These are phyloP conservation scores for Oryzias curvinotus DNA, from an alignment of 2,113 vertebrate genomes.

Conservation along the genomic window DNA sequence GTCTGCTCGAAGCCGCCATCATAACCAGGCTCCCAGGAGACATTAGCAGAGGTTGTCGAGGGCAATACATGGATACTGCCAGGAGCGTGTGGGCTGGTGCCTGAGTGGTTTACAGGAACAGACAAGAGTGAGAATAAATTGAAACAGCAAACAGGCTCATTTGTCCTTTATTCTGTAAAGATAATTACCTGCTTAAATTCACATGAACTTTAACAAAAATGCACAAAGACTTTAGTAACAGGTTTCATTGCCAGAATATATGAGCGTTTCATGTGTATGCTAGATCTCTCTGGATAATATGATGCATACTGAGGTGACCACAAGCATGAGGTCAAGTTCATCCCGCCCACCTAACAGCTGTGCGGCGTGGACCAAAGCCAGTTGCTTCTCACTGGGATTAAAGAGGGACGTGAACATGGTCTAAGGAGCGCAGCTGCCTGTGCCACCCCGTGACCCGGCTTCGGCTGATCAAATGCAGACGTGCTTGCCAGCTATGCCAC, in stretches of 20 bases:
- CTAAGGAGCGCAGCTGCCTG: conserved; percentile 47
- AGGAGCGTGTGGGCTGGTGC: conserved; percentile 97
- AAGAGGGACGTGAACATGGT: conserved; percentile 36
- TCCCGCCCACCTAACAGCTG: conserved; percentile 53
- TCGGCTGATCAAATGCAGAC: conserved; percentile 23
- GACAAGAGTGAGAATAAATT: conserved; percentile 32
- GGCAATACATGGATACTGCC: conserved; percentile 88
- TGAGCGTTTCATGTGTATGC: background rate
- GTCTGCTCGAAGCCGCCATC: conserved; percentile 99
- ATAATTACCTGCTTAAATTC: background rate
- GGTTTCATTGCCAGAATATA: conserved; percentile 4
- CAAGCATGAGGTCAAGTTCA: conserved; percentile 41
- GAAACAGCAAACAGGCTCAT: conserved; percentile 10
- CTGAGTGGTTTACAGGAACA: conserved; percentile 68
- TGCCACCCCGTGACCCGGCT: conserved; percentile 26
- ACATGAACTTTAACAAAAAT: background rate
- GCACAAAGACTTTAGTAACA: background rate
- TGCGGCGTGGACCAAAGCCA: conserved; percentile 44
- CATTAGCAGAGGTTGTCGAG: conserved; percentile 94
- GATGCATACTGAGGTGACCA: conserved; percentile 19
- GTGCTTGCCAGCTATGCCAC: conserved; percentile 24
- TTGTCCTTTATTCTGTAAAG: conserved; percentile 15
- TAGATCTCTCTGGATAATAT: conserved; percentile 11
- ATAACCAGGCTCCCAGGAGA: conserved; percentile 98
- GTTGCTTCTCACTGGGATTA: conserved; percentile 33